Conservation (phyloP, 2,888 invertebrate species). For the Protophormia terraenovae region DNA sequence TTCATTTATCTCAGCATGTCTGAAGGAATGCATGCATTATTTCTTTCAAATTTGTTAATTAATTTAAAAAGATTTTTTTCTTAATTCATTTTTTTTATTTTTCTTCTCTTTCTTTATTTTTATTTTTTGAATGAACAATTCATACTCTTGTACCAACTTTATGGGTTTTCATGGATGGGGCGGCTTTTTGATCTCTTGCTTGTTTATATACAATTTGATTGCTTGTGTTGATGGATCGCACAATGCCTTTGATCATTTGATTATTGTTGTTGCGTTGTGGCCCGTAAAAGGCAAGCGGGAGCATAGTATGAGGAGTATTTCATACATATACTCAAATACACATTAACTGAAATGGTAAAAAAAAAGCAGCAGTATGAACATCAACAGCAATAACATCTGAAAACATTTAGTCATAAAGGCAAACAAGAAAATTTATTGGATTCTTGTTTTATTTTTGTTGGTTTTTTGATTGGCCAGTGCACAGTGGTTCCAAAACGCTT, state of each 20-base stretch:
- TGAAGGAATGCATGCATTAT: conserved; percentile 62
- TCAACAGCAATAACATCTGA: conserved; percentile 34
- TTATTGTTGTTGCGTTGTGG: conserved; percentile 54
- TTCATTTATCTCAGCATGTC: conserved; percentile 64
- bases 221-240: conserved; percentile 80
- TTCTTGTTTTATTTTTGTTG: background rate
- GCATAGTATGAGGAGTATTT: no score
- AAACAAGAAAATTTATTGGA: conserved; percentile 40
- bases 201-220: conserved; percentile 82
- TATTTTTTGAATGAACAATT: conserved; percentile 61
- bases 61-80: conserved; percentile 65
- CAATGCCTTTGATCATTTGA: conserved; percentile 74
- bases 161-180: conserved; percentile 46
- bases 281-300: conserved; percentile 53
- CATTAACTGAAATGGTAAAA: conserved; percentile 27
- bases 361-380: conserved; percentile 13
- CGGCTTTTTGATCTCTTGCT: conserved; percentile 80
- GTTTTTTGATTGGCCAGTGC: background rate
- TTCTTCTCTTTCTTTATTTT: conserved; percentile 10
- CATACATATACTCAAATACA: conserved; percentile 28
- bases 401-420: conserved; percentile 33
- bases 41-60: conserved; percentile 68
- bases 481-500: no score
- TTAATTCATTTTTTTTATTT: background rate
- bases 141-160: conserved; percentile 25